These are phyloP conservation scores for Leguminivora glycinivorella DNA, from an alignment of 1,140 invertebrate species.

Conservation along the genomic window DNA sequence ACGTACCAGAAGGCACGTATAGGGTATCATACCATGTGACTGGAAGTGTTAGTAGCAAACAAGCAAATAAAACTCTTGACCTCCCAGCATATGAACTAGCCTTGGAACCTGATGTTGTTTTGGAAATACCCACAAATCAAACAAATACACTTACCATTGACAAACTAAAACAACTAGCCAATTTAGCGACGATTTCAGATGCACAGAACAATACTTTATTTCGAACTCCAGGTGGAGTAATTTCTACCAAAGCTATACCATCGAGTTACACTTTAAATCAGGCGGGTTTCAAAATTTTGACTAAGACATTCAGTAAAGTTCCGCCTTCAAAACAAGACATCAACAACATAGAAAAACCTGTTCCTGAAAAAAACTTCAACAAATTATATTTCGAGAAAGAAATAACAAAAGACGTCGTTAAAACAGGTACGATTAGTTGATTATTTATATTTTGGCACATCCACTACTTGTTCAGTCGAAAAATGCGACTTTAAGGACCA, in stretches of 20 bases:
- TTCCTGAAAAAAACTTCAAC: slow-evolving; percentile 54
- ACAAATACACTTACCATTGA: slow-evolving; percentile 65
- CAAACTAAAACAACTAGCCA: slow-evolving; percentile 77
- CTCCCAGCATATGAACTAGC: slow-evolving; percentile 69
- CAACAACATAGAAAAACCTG: slow-evolving; percentile 57
- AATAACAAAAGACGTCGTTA: slow-evolving; percentile 32
- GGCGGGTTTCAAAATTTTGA: slow-evolving; percentile 83
- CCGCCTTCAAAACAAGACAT: slow-evolving; percentile 71
- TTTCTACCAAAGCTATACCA: slow-evolving; percentile 80
- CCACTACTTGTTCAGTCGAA: too few relatives aligned
- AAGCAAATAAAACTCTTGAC: slow-evolving; percentile 67
- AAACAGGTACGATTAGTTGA: slow-evolving; percentile 37
- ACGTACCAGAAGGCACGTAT: slow-evolving; percentile 69
- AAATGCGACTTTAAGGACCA: too few relatives aligned
- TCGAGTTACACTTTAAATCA: slow-evolving; percentile 80
- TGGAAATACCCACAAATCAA: slow-evolving; percentile 74
- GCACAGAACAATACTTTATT: slow-evolving; percentile 74
- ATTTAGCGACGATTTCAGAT: slow-evolving; percentile 74
- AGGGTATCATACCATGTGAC: slow-evolving; percentile 72
- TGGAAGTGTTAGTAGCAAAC: slow-evolving; percentile 72
- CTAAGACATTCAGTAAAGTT: slow-evolving; percentile 82
- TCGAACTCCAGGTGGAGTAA: slow-evolving; percentile 69
- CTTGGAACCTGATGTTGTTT: slow-evolving; percentile 67
- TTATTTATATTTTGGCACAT: slow-evolving; percentile 38
- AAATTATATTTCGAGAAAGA: slow-evolving; percentile 58